Evolutionary conservation across 2,113 vertebrate genomes (phyloP).

Genomic region (Okapia johnstoni): DNA sequence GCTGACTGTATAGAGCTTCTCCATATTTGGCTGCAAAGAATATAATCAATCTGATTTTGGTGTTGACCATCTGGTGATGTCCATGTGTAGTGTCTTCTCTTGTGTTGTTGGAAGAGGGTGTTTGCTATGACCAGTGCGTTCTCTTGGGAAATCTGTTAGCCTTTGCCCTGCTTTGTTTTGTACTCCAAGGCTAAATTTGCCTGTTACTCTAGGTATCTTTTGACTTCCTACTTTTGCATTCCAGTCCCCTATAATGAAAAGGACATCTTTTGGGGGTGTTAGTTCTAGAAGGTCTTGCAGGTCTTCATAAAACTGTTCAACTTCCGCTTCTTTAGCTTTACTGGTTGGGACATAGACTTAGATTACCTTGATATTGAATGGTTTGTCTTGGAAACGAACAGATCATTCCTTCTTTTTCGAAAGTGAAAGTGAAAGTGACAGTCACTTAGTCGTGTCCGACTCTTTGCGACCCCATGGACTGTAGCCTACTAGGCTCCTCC

Average conservation of each 20-base stretch:
- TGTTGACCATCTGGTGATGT: not conserved
- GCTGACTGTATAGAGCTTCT: not conserved
- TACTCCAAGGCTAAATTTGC: not conserved
- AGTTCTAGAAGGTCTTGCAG: not conserved
- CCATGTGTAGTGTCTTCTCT: not conserved
- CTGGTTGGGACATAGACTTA: not conserved
- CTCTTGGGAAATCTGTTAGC: not conserved
- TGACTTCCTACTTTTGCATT: not conserved
- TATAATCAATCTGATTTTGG: not conserved
- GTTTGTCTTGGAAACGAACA: not conserved
- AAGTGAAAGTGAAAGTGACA: no score
- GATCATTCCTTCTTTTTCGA: not conserved
- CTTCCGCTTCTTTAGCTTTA: not conserved
- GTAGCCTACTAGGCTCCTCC: not conserved
- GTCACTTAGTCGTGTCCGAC: not conserved
- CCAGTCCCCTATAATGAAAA: not conserved
- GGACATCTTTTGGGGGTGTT: not conserved
- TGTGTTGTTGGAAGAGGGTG: not conserved
- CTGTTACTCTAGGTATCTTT: not conserved
- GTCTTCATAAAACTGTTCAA: not conserved
- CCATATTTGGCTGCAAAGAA: not conserved
- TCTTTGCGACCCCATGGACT: rapidly evolving
- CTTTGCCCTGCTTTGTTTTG: not conserved
- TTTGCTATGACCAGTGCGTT: not conserved
- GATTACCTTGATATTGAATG: not conserved